Evolutionary conservation across 1,140 invertebrate genomes (phyloP).

Genomic region (Drosophila ananassae): DNA sequence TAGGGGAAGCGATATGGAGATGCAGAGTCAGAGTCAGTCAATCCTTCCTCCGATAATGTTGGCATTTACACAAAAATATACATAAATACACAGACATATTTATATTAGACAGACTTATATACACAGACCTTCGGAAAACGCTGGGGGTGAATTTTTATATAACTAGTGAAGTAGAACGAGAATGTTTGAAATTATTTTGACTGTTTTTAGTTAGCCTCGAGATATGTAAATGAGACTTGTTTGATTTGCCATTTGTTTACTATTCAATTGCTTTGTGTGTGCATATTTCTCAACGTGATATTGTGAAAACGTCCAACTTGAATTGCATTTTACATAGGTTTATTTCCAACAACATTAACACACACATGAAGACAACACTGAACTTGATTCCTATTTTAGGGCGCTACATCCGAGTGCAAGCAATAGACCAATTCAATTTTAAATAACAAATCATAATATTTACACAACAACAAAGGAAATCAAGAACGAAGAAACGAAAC

Average conservation of each 20-base stretch:
- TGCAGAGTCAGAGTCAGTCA: conserved; percentile 61
- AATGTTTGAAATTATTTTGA: conserved; percentile 52
- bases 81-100: conserved; percentile 37
- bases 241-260: conserved; percentile 64
- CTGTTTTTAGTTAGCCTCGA: conserved; percentile 72
- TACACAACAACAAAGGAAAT: conserved; percentile 9
- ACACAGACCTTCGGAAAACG: conserved; percentile 4
- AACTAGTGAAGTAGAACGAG: conserved; percentile 30
- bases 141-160: conserved; percentile 46
- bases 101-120: conserved; percentile 37
- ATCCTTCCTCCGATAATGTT: conserved; percentile 83
- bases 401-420: conserved; percentile 49
- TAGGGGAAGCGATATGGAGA: conserved; percentile 11
- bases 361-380: conserved; percentile 24
- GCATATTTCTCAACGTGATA: conserved; percentile 77
- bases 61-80: conserved; percentile 72
- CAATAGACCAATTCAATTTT: conserved; percentile 79
- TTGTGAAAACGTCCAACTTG: conserved; percentile 76
- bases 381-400: conserved; percentile 78
- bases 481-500: conserved; percentile 37
- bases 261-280: conserved; percentile 61
- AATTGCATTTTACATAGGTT: conserved; percentile 73
- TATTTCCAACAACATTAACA: conserved; percentile 23
- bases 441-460: conserved; percentile 38
- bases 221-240: conserved; percentile 32